A percentile compares a stretch with the other conserved stretches of the same genome.
Conservation (phyloP, 2,888 invertebrate species). For the Eudemis profundana region DNA sequence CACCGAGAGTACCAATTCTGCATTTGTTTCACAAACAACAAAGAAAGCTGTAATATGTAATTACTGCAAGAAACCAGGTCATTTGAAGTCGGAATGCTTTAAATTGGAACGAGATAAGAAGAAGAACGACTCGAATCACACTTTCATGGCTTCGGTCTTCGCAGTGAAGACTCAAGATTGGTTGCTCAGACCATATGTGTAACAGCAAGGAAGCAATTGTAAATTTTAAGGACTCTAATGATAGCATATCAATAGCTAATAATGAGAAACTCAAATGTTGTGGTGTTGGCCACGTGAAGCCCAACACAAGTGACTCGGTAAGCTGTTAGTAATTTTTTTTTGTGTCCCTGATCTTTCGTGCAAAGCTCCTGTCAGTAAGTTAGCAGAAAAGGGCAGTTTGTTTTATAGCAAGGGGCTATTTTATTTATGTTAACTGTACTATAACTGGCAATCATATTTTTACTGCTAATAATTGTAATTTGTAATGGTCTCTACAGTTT, state of each 20-base stretch:
- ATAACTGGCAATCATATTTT: background rate
- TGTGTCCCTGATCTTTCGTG: constrained; percentile 10
- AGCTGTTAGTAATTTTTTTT: background rate
- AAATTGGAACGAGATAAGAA: background rate
- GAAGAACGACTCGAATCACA: constrained; percentile 30
- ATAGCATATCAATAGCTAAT: constrained; percentile 6
- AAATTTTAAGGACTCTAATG: constrained; percentile 10
- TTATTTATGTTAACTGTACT: background rate
- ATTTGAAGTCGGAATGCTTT: constrained; percentile 1
- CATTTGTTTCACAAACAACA: background rate
- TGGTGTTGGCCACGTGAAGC: constrained; percentile 12
- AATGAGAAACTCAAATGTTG: background rate
- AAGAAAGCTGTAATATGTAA: background rate
- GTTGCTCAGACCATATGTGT: constrained; percentile 1
- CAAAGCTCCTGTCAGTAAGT: constrained; percentile 1
- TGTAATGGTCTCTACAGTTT: background rate
- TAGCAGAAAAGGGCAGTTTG: background rate
- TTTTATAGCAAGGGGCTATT: background rate
- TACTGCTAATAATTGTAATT: constrained; percentile 1
- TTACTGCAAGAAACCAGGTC: background rate
- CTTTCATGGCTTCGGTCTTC: constrained; percentile 25
- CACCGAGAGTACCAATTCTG: constrained; percentile 1
- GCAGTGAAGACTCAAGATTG: constrained; percentile 2
- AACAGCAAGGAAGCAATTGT: background rate
- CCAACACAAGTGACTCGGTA: background rate